Conservation (phyloP, 2,113 vertebrate species). For the Hypanus sabinus region DNA sequence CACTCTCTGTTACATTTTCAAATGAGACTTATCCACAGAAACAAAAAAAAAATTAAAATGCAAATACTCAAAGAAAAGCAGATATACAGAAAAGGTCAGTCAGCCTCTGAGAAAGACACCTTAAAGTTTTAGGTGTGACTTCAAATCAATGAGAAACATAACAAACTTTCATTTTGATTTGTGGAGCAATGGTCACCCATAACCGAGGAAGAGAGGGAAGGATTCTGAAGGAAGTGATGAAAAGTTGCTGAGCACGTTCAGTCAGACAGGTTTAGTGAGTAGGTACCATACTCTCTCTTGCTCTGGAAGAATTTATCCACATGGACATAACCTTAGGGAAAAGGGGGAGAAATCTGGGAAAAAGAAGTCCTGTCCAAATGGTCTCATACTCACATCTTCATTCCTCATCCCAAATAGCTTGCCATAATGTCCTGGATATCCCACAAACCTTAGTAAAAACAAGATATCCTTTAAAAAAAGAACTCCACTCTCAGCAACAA, state of each 20-base stretch:
- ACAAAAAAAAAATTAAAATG: neutral
- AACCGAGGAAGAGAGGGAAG: neutral
- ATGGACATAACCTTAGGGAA: neutral
- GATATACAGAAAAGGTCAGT: neutral
- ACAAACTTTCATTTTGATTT: neutral
- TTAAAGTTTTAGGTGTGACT: neutral
- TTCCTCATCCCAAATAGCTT: constrained; percentile 65
- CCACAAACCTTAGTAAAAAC: constrained; percentile 55
- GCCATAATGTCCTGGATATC: constrained; percentile 65
- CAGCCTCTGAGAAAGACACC: neutral
- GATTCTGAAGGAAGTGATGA: too few species aligned
- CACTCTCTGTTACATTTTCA: neutral
- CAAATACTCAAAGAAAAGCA: neutral
- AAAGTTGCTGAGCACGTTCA: too few species aligned
- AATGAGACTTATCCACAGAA: neutral
- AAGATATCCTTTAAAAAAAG: neutral
- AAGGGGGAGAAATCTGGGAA: neutral
- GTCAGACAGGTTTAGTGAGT: too few species aligned
- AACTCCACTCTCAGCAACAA: neutral
- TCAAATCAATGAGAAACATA: neutral
- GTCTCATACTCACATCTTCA: constrained; percentile 59
- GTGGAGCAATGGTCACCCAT: neutral
- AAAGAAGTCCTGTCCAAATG: neutral
- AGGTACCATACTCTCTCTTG: neutral
- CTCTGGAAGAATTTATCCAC: neutral